A percentile compares a stretch with the other conserved stretches of the same genome.
phyloP scores from a whole-genome alignment of 2,888 invertebrate species.

The Catocala nupta region DNA sequence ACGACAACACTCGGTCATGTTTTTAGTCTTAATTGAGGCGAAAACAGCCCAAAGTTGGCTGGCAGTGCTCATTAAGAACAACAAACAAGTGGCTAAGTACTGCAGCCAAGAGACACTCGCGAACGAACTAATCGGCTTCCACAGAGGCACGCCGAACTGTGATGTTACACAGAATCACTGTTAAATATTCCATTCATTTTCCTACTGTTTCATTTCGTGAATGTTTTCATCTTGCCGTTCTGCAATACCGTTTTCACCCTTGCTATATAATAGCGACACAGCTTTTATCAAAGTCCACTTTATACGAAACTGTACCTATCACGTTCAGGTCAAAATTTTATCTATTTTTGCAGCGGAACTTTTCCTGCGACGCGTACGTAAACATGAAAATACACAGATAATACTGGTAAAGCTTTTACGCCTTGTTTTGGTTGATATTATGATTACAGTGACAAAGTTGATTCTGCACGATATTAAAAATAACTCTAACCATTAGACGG shows the following conservation, averaged over 20 bases:
- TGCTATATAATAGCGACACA: not conserved
- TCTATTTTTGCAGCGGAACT: conserved; percentile 9
- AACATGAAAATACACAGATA: conserved; percentile 27
- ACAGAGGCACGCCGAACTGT: conserved; percentile 55
- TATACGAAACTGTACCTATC: not conserved
- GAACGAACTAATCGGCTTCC: conserved; percentile 82
- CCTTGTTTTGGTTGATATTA: conserved; percentile 10
- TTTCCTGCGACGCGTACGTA: conserved; percentile 6
- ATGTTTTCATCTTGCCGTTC: conserved; percentile 15
- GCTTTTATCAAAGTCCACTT: conserved; percentile 8
- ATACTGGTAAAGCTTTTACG: conserved; percentile 28
- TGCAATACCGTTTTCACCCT: not conserved
- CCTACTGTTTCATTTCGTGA: conserved; percentile 22
- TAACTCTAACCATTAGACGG: conserved; percentile 41
- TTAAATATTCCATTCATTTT: conserved; percentile 55
- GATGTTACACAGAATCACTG: conserved; percentile 56
- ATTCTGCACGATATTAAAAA: conserved; percentile 42
- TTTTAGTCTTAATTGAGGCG: conserved; percentile 84
- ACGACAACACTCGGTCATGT: conserved; percentile 78
- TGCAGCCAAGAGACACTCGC: conserved; percentile 64
- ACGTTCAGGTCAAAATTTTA: conserved; percentile 1
- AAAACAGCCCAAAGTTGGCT: conserved; percentile 81
- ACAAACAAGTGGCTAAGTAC: conserved; percentile 85
- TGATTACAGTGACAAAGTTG: conserved; percentile 26
- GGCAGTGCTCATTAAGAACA: conserved; percentile 84